A percentile compares a stretch with the other conserved stretches of the same genome.
Conservation (phyloP, 1,140 invertebrate species). For the Lerema accius region DNA sequence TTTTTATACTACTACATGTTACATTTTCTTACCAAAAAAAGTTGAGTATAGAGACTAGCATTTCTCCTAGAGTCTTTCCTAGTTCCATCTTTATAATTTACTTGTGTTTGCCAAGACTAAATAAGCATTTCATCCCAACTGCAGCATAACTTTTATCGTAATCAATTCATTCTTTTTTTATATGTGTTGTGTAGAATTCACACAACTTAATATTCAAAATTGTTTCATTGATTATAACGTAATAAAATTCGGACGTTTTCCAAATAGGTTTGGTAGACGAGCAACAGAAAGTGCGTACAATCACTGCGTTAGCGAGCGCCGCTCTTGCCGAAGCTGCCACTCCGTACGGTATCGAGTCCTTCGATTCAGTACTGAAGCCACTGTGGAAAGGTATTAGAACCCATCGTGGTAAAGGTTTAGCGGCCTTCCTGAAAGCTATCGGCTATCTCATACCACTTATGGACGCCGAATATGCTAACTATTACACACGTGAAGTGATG, state of each 20-base stretch:
- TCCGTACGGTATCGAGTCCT: slow-evolving; percentile 99
- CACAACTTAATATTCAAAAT: too few relatives aligned
- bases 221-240: too few relatives aligned
- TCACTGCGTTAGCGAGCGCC: slow-evolving; percentile 99
- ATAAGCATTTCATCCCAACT: too few relatives aligned
- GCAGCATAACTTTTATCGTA: too few relatives aligned
- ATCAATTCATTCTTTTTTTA: too few relatives aligned
- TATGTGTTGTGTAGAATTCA: too few relatives aligned
- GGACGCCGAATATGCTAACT: slow-evolving; percentile 99
- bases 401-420: slow-evolving; percentile 98
- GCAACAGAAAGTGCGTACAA: slow-evolving; percentile 96
- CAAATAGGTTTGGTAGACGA: slow-evolving; percentile 89
- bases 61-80: too few relatives aligned
- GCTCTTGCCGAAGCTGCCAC: slow-evolving; percentile 99
- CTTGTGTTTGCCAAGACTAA: too few relatives aligned
- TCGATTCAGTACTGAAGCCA: slow-evolving; percentile 99
- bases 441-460: slow-evolving; percentile 99
- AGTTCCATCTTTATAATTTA: too few relatives aligned
- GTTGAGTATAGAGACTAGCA: too few relatives aligned
- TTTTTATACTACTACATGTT: too few relatives aligned
- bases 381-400: slow-evolving; percentile 99
- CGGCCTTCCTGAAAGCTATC: slow-evolving; percentile 99
- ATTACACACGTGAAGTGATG: slow-evolving; percentile 99
- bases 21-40: too few relatives aligned
- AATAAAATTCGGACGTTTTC: slow-evolving; percentile 12